phyloP scores from a whole-genome alignment of 2,113 vertebrate genomes.

The Callospermophilus lateralis region DNA sequence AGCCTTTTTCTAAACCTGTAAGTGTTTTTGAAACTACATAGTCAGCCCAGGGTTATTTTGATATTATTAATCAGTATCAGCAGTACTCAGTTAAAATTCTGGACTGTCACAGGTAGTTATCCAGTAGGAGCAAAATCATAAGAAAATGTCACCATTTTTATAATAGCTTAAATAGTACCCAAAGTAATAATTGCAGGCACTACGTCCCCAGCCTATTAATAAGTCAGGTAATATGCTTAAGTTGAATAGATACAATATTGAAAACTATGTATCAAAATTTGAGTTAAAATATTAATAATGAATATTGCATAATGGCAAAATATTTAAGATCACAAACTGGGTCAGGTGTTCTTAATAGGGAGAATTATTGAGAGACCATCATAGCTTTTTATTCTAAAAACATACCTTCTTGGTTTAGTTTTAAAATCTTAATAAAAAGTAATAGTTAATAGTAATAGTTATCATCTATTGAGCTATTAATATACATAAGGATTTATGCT shows the following conservation, averaged over 20 bases:
- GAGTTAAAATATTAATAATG: constrained; percentile 42
- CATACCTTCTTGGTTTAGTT: constrained; percentile 30
- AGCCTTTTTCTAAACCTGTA: constrained; percentile 86
- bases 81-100: constrained; percentile 81
- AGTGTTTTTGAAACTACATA: constrained; percentile 82
- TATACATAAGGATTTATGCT: constrained; percentile 42
- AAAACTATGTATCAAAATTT: constrained; percentile 23
- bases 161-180: constrained; percentile 81
- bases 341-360: constrained; percentile 44
- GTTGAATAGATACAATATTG: constrained; percentile 39
- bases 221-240: constrained; percentile 88
- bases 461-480: constrained; percentile 17
- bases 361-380: constrained; percentile 20
- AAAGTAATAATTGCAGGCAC: constrained; percentile 82
- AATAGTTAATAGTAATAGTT: constrained; percentile 36
- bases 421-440: constrained; percentile 24
- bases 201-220: constrained; percentile 89
- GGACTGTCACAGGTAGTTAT: constrained; percentile 80
- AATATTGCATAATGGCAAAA: constrained; percentile 43
- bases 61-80: constrained; percentile 82
- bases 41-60: constrained; percentile 80
- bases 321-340: constrained; percentile 14
- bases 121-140: constrained; percentile 82
- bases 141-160: constrained; percentile 81
- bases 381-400: constrained; percentile 57